Base-by-base conservation (phyloP, 2,113 vertebrate genomes). In the Chinchilla lanigera region DNA sequence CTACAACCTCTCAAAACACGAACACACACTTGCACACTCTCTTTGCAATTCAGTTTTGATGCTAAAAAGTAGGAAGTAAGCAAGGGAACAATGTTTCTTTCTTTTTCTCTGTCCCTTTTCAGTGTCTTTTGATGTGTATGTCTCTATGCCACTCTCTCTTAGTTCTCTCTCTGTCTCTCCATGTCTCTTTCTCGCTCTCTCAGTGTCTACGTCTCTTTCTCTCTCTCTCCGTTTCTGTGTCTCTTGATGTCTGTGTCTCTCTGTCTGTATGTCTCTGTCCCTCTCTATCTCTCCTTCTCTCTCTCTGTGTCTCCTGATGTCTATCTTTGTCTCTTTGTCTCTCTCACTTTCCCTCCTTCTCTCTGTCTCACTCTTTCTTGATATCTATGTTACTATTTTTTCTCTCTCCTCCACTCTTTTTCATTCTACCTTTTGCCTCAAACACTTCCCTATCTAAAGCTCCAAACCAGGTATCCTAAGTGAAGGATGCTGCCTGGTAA, bases 241-340 rank as follows among this genome's bases (percentile, higher is more conserved):
- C 38, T 41, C 71, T 24, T 44, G 71, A 73, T 22, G 9, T 44
- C 17, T 75, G 20, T 44, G 71, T 75, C 9, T 9, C 17, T 41
- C 38, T 24, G 6, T 75, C 26, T 60, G 1, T 61, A 0, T 19
- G 0, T n/a, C 20, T 30, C 24, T 19, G 0, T n/a, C 20, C 24
- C 24, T 65, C 33, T 22, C 52, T 56, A 22, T 9, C 26, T 35
- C 17, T 50, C 47, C 47, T 50, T 50, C 47, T 61, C 71, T 26
- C 8, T 26, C 38, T 44, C 71, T 5, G 2, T 44, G 9, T 75
- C 44, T 75, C 71, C 44, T 75, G 71, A 44, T 24, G 8, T 26
- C 71, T 75, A 26, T 44, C 17, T 41, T 20, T 24, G 6, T 75
- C 26, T 60, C 5, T 61, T 1, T 19, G 0, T n/a, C 20, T 30